Percentiles rank a stretch among this genome's conserved stretches.
Conservation (phyloP, 2,797 vertebrate genomes). For the Macrochelys suwanniensis region DNA sequence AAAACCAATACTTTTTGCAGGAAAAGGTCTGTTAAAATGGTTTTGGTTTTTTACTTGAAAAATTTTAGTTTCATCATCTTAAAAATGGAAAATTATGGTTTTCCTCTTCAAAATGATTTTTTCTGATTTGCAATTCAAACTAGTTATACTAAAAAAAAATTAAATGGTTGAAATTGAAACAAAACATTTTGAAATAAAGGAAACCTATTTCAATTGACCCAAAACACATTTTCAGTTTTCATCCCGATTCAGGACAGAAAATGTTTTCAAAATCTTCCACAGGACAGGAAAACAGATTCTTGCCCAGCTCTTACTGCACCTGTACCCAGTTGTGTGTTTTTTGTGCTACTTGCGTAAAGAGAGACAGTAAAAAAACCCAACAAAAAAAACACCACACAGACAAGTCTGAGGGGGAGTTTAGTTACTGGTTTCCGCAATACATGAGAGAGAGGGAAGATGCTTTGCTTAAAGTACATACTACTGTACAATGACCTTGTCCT, state of each 20-base stretch:
- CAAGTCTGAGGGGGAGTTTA: not conserved
- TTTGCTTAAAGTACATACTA: not conserved
- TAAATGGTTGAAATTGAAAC: not conserved
- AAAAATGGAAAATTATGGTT: not conserved
- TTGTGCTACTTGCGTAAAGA: not conserved
- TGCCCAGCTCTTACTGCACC: not conserved
- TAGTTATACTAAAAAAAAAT: not conserved
- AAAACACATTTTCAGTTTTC: not conserved
- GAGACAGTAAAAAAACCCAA: not conserved
- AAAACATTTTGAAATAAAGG: not conserved
- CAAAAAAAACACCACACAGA: not conserved
- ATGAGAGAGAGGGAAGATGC: not conserved
- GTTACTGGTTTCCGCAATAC: not conserved
- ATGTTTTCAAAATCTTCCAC: not conserved
- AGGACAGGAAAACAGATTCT: rapidly evolving
- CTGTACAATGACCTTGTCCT: not conserved
- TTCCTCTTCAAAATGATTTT: not conserved
- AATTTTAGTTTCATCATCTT: not conserved
- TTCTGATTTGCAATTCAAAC: not conserved
- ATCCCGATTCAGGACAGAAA: not conserved
- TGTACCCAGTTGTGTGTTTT: not conserved
- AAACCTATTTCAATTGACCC: not conserved
- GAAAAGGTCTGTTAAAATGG: not conserved
- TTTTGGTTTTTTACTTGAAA: not conserved
- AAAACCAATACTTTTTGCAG: not conserved